Evolutionary conservation across 2,113 vertebrate genomes (phyloP), one percentile per base, ranked within the genome.

Genomic region (Hippocampus guttulatus): DNA sequence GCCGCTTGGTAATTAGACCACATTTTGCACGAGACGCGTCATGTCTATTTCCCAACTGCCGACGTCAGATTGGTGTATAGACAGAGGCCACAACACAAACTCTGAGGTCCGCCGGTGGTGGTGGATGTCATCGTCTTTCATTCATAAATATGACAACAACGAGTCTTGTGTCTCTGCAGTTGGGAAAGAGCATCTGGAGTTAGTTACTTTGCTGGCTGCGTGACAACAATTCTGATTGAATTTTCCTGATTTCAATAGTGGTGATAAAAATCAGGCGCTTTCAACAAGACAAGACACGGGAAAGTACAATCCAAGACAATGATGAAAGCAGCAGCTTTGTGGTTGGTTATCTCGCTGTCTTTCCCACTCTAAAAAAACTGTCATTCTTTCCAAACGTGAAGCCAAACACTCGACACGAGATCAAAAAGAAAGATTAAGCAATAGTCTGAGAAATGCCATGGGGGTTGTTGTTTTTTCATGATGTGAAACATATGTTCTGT

Each of bases 101-200:
- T 30, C 30, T 30, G 30, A 30, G 30, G 2, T 30, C 30, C 30
- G 30, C 2, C 30, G 2, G 30, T 30, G 30, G 30, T 30, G 30
- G 30, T 30, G 30, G 30, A 30, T 30, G 30, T 30, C 30, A 3
- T 30, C 30, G 8, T 51, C 18, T 15, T 8, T 67, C 16, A 11
- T 47, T 18, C 18, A 27, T 27, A 52, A 30, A 45, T 21, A 5
- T 9, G 25, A 47, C 23, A 67, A 30, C 30, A 30, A 3, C 30
- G 30, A 30, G 30, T 30, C 30, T 30, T 30, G 30, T 30, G 30
- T 30, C 30, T 3, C 30, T 30, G 30, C 23, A 5, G 25, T 67
- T 52, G 8, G 20, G 12, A 66, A 49, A 66, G 47, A 52, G 25
- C 47, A 67, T 67, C 65, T 67, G 65, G 65, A n/a, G n/a, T n/a